A percentile compares a stretch with the other conserved stretches of the same genome.
These are phyloP conservation scores for Shargacucullia verbasci DNA, from an alignment of 2,888 invertebrate genomes.

Conservation along the genomic window DNA sequence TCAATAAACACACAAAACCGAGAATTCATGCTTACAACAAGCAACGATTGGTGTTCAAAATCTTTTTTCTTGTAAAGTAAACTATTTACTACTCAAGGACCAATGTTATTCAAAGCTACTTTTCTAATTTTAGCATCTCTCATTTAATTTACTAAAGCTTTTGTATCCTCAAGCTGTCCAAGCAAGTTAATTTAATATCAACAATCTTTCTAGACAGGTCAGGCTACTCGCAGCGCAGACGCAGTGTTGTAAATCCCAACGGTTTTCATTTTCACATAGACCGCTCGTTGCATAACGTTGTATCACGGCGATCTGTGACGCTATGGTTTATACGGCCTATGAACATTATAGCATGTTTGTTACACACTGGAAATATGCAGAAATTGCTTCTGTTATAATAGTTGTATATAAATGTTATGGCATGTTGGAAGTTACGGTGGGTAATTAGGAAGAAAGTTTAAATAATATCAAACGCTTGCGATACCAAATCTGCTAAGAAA, in stretches of 20 bases:
- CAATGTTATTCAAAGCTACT: too few relatives aligned
- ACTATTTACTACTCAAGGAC: too few relatives aligned
- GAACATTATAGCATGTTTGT: slow-evolving; percentile 29
- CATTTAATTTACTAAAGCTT: too few relatives aligned
- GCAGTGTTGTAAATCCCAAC: slow-evolving; percentile 44
- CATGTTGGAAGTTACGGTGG: slow-evolving; percentile 14
- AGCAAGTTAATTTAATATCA: slow-evolving; percentile 39
- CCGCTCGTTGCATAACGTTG: slow-evolving; percentile 44
- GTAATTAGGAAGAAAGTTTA: slow-evolving; percentile 25
- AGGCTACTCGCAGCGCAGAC: slow-evolving; percentile 31
- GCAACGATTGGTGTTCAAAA: too few relatives aligned
- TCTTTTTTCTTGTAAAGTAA: too few relatives aligned
- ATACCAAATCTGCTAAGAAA: not conserved
- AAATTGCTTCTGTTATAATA: slow-evolving; percentile 16
- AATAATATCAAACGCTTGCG: not conserved
- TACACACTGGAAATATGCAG: slow-evolving; percentile 15
- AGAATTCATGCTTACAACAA: too few relatives aligned
- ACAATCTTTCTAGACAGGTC: slow-evolving; percentile 45
- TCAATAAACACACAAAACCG: too few relatives aligned
- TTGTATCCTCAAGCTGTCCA: slow-evolving; percentile 18
- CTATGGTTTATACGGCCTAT: slow-evolving; percentile 38
- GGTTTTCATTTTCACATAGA: slow-evolving; percentile 59
- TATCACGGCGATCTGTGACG: slow-evolving; percentile 35
- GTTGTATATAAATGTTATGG: slow-evolving; percentile 14
- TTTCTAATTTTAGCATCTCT: too few relatives aligned